These are phyloP conservation scores for Cryptoprocta ferox DNA, from an alignment of 2,797 vertebrate genomes.

Conservation along the genomic window DNA sequence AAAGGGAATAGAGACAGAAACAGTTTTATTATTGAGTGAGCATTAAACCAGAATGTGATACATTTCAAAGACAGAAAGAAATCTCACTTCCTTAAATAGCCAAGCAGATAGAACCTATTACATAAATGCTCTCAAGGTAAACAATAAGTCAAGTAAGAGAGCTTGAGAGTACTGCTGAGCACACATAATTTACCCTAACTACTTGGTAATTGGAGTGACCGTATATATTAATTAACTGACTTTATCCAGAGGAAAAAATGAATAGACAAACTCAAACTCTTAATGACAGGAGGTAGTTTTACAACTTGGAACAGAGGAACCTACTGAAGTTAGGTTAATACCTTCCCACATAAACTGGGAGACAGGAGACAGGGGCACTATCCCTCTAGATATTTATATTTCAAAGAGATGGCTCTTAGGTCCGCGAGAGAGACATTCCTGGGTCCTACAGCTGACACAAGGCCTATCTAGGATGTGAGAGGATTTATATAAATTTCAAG, in stretches of 20 bases:
- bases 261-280: not conserved
- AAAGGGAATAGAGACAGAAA: not conserved
- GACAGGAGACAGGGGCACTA: not conserved
- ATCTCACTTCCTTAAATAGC: not conserved
- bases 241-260: not conserved
- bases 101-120: not conserved
- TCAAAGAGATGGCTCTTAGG: not conserved
- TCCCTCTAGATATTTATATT: not conserved
- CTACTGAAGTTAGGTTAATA: not conserved
- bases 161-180: not conserved
- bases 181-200: not conserved
- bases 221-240: not conserved
- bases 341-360: not conserved
- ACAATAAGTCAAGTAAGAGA: not conserved
- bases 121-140: not conserved
- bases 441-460: not conserved
- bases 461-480: not conserved
- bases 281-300: not conserved
- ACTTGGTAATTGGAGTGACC: not conserved
- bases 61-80: not conserved
- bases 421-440: not conserved
- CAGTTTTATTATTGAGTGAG: slow-evolving; percentile 13
- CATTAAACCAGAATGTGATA: not conserved
- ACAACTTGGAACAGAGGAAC: not conserved
- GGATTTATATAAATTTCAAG: not conserved